Percentiles rank a stretch among this genome's conserved stretches.
These are phyloP conservation scores for Euzophera pinguis DNA, from an alignment of 2,888 invertebrate species.

Conservation along the genomic window DNA sequence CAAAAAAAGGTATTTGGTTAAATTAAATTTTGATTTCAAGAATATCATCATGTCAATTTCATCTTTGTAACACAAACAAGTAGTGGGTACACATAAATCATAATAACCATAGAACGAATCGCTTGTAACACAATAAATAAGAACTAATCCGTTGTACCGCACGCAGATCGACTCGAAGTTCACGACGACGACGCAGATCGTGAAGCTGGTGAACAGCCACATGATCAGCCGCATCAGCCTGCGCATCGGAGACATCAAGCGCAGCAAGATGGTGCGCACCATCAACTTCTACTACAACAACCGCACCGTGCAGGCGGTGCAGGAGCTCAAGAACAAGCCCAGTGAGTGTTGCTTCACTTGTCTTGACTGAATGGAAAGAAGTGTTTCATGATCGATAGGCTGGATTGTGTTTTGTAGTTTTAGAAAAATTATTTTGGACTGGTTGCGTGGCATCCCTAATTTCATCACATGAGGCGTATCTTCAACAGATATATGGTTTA, in stretches of 20 bases:
- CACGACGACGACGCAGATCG: constrained; percentile 98
- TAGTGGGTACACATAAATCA: too few relatives aligned
- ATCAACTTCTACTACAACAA: constrained; percentile 99
- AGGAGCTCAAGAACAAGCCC: constrained; percentile 97
- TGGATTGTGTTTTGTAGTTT: too few relatives aligned
- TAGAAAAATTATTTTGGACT: too few relatives aligned
- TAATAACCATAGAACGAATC: neutral
- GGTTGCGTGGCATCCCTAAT: too few relatives aligned
- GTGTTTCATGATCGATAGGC: too few relatives aligned
- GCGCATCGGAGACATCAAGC: constrained; percentile 95
- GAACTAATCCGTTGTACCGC: constrained; percentile 45
- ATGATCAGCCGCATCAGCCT: constrained; percentile 96
- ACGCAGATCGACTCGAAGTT: constrained; percentile 94
- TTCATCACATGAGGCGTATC: too few relatives aligned
- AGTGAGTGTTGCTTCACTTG: constrained; percentile 46
- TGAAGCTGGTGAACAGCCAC: constrained; percentile 96
- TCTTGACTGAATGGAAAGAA: too few relatives aligned
- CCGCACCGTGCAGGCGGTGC: constrained; percentile 96
- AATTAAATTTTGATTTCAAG: too few relatives aligned
- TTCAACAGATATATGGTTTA: too few relatives aligned
- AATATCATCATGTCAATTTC: too few relatives aligned
- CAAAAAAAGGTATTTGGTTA: too few relatives aligned
- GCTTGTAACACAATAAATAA: constrained; percentile 29
- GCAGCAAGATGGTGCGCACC: constrained; percentile 97
- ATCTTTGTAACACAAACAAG: too few relatives aligned